Conservation (phyloP, 30 jellyfish, hydroid and myxozoan species). For the Hydractinia symbiolongicarpus region DNA sequence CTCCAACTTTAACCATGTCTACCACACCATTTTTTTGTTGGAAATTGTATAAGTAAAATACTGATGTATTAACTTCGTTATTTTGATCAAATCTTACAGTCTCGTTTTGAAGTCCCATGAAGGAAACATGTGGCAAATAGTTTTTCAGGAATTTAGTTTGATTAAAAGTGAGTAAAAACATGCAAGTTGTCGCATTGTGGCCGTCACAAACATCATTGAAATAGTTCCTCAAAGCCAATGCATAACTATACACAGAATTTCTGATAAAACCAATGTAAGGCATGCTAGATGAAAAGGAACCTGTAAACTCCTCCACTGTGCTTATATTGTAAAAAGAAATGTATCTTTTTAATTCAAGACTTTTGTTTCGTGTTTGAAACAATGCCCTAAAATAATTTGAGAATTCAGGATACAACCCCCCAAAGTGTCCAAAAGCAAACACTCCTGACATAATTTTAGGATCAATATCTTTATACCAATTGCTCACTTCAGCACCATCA, state of each 20-base stretch:
- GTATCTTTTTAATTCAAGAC: background rate
- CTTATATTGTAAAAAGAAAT: background rate
- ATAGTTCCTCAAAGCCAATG: slow-evolving; percentile 35
- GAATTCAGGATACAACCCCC: too few species aligned
- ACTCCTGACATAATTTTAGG: too few species aligned
- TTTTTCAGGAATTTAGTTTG: background rate
- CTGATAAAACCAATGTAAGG: slow-evolving; percentile 14
- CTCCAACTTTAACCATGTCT: slow-evolving; percentile 3
- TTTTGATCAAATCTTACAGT: background rate
- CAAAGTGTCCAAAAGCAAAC: too few species aligned
- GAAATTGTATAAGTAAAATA: background rate
- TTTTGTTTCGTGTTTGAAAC: background rate
- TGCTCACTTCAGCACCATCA: slow-evolving; percentile 43
- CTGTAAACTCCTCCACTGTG: background rate
- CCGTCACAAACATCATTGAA: background rate
- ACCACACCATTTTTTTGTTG: background rate
- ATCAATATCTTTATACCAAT: too few species aligned
- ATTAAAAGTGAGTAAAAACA: background rate
- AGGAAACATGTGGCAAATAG: background rate
- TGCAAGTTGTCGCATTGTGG: background rate
- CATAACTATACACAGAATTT: slow-evolving; percentile 74
- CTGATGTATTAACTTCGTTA: background rate
- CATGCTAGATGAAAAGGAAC: background rate
- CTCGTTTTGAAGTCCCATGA: background rate
- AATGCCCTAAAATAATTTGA: background rate